Conservation (phyloP, 2,888 invertebrate species). For the Coleophora flavipennella region DNA sequence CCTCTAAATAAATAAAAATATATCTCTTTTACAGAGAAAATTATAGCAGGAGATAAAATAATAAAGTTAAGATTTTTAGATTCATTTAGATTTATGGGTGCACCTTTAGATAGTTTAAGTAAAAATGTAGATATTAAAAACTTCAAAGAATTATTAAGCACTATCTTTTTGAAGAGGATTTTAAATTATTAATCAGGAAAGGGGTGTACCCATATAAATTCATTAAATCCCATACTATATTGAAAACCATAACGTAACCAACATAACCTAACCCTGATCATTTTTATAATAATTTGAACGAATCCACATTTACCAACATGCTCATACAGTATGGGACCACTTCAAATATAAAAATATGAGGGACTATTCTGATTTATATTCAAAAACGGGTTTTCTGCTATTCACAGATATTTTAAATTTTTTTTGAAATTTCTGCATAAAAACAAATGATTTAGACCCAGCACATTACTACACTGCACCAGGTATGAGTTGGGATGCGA, state of each 20-base stretch:
- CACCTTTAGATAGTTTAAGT: conserved; percentile 6
- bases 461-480: conserved; percentile 19
- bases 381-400: conserved; percentile 26
- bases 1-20: conserved; percentile 25
- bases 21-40: conserved; percentile 24
- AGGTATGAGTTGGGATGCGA: conserved; percentile 21
- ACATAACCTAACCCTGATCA: conserved; percentile 11
- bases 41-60: conserved; percentile 2
- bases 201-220: conserved; percentile 21
- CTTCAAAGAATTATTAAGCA: conserved; percentile 3
- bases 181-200: conserved; percentile 12
- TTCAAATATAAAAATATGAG: conserved; percentile 19
- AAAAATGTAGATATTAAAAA: conserved; percentile 10
- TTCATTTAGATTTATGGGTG: conserved; percentile 1
- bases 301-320: conserved; percentile 17
- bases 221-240: conserved; percentile 15
- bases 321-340: conserved; percentile 20
- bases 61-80: conserved; percentile 9
- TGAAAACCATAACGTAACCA: conserved; percentile 9
- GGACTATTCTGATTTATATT: too few relatives aligned
- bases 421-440: conserved; percentile 22
- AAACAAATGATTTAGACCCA: conserved; percentile 20
- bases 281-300: conserved; percentile 14
- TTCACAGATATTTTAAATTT: conserved; percentile 32
- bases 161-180: conserved; percentile 8